Percentiles rank a stretch among this genome's conserved stretches.
These are phyloP conservation scores for Mongoloraphidia duomilia DNA, from an alignment of 2,888 invertebrate genomes.

Conservation along the genomic window DNA sequence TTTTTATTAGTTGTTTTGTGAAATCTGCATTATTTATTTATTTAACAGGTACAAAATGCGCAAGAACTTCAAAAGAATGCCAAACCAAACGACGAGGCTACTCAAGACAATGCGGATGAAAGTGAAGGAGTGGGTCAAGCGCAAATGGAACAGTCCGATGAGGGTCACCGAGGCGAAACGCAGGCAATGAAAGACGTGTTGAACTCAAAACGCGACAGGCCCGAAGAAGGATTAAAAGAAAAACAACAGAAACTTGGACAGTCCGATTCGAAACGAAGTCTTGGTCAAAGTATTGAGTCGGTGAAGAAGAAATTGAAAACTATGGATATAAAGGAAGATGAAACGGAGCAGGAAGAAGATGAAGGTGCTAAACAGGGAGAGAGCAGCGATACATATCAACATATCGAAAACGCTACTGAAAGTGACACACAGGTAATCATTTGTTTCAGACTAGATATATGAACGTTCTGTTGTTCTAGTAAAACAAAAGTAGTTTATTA, in stretches of 20 bases:
- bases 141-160: constrained; percentile 54
- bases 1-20: background rate
- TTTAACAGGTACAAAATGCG: constrained; percentile 31
- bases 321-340: constrained; percentile 33
- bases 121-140: constrained; percentile 60
- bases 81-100: constrained; percentile 32
- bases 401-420: constrained; percentile 65
- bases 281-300: constrained; percentile 48
- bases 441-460: background rate
- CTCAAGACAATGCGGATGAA: constrained; percentile 42
- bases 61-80: constrained; percentile 21
- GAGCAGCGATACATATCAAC: constrained; percentile 59
- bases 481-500: background rate
- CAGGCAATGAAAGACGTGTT: constrained; percentile 25
- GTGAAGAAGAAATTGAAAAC: constrained; percentile 46
- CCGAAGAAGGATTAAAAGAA: constrained; percentile 30
- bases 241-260: constrained; percentile 59
- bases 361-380: constrained; percentile 21
- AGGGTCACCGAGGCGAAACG: constrained; percentile 47
- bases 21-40: constrained; percentile 8
- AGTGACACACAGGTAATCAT: constrained; percentile 48
- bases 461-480: too few species aligned
- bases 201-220: constrained; percentile 19
- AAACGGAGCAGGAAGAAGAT: constrained; percentile 26
- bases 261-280: constrained; percentile 56